Base-by-base conservation (phyloP, 2,797 vertebrate species). In the Myotis pilosus region DNA sequence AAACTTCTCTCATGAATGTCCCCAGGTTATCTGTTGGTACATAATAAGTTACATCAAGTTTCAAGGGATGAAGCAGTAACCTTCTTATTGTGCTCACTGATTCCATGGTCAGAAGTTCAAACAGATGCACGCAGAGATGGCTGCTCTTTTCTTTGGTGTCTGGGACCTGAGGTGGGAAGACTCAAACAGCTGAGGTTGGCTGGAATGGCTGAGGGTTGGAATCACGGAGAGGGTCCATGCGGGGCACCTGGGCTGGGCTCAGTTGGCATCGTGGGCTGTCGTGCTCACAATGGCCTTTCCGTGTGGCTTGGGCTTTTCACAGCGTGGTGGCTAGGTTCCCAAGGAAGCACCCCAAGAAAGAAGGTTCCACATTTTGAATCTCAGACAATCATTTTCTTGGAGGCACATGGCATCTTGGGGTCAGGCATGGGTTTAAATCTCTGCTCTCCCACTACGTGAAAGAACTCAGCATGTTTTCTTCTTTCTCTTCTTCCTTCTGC, bases 371-470 rank as follows among this genome's bases (percentile, higher is more conserved):
- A 78, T 89, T 95, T 44, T 76, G n/a, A 94, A 69, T 76, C 57
- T 82, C 41, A 80, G 71, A 74, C 33, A 69, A 85, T 86, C 8
- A 25, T 81, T 94, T 93, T 86, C 38, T 92, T 71, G 87, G 53
- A 86, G 36, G 22, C 30, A 49, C 1, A 2, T 82, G 33, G 15
- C 33, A 19, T n/a, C 36, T 44, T 68, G 25, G 8, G 78, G 25
- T 71, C 4, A 85, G 68, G 81, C 23, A 30, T 51, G 19, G 5
- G 6, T 82, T 83, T 69, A 57, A 82, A 69, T 88, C 15, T 93
- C 28, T 69, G 25, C 25, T 74, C 1, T 71, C 22, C 8, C n/a
- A 72, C 16, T 72, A 53, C 49, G 38, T 87, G 28, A 81, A 87
- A 92, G 30, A 49, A 51, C 10, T 51, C 60, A 13, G 8, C 69